Percentiles rank a stretch among this genome's conserved stretches.
phyloP scores from a whole-genome alignment of 2,888 invertebrate genomes.

The Cylindroiulus punctatus region DNA sequence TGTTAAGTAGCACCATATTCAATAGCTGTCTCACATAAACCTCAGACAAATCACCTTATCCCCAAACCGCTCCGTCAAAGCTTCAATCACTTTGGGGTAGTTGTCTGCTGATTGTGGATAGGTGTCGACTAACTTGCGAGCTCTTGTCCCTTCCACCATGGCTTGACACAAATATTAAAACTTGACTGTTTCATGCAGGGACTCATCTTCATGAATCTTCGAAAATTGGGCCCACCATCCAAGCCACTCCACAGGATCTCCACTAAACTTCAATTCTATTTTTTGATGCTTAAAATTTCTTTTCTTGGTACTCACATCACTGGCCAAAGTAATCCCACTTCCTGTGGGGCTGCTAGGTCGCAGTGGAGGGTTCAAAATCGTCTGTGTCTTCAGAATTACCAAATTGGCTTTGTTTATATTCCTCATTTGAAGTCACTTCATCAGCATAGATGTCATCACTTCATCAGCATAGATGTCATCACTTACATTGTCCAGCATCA shows the following conservation, averaged over 20 bases:
- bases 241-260: conserved; percentile 14
- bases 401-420: neutral
- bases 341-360: neutral
- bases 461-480: too few relatives aligned
- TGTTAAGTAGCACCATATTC: neutral
- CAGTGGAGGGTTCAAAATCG: neutral
- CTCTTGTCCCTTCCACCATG: conserved; percentile 44
- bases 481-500: neutral
- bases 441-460: too few relatives aligned
- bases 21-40: neutral
- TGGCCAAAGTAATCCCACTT: neutral
- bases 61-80: neutral
- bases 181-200: conserved; percentile 50
- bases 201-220: conserved; percentile 53
- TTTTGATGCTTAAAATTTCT: neutral
- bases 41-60: neutral
- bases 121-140: conserved; percentile 40
- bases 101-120: conserved; percentile 53
- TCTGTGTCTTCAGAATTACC: neutral
- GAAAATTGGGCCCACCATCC: conserved; percentile 50
- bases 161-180: conserved; percentile 52
- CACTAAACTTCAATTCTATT: neutral
- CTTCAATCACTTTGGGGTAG: conserved; percentile 53
- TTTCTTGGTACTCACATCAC: neutral
- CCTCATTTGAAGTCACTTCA: neutral